Conservation (phyloP, 2,113 vertebrate species). For the Thunnus thynnus region DNA sequence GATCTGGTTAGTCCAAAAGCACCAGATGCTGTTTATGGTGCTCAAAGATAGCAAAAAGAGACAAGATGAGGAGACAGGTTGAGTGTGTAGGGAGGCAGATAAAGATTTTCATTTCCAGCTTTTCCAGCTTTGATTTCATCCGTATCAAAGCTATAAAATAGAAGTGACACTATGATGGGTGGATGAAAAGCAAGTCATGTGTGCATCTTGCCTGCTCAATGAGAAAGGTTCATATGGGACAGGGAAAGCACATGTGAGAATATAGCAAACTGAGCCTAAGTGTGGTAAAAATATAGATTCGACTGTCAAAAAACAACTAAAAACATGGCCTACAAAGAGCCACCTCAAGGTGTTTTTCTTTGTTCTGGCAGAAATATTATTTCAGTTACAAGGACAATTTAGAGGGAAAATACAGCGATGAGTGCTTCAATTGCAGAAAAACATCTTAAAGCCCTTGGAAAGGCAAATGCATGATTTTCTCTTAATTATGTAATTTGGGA, state of each 20-base stretch:
- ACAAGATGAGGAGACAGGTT: slow-evolving; percentile 34
- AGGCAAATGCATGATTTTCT: too few species aligned
- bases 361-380: background rate
- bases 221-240: background rate
- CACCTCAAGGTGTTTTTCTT: background rate
- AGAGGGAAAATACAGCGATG: background rate
- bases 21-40: slow-evolving; percentile 59
- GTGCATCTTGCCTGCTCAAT: background rate
- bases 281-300: background rate
- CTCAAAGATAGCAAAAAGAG: slow-evolving; percentile 59
- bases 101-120: slow-evolving; percentile 20
- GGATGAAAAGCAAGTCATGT: background rate
- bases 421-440: background rate
- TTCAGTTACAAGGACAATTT: slow-evolving; percentile 8
- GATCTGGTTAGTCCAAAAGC: slow-evolving; percentile 45
- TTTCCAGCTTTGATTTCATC: slow-evolving; percentile 18
- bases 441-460: too few species aligned
- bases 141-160: slow-evolving; percentile 17
- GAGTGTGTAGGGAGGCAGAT: background rate
- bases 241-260: background rate
- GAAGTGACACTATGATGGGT: slow-evolving; percentile 9
- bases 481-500: too few species aligned
- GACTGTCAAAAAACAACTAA: background rate
- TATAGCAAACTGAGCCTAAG: background rate
- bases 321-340: background rate